phyloP scores from a whole-genome alignment of 2,888 invertebrate species.

The Spisula subtruncata region DNA sequence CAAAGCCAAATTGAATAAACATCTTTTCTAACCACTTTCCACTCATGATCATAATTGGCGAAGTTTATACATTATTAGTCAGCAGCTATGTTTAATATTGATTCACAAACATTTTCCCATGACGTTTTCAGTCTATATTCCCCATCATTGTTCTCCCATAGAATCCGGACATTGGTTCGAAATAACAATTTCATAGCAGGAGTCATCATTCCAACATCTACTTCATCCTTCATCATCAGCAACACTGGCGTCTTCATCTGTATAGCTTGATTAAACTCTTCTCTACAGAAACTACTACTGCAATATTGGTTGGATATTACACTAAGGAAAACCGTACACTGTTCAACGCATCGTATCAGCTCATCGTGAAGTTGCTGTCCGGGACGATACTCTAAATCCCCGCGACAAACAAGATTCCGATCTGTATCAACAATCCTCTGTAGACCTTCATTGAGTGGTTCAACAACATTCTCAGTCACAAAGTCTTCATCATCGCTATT shows the following conservation, averaged over 20 bases:
- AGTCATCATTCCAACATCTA: constrained; percentile 23
- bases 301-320: constrained; percentile 11
- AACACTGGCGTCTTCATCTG: constrained; percentile 1
- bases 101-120: constrained; percentile 27
- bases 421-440: neutral
- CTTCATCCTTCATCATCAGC: constrained; percentile 24
- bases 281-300: constrained; percentile 19
- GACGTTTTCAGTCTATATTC: constrained; percentile 12
- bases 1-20: no score
- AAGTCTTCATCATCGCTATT: constrained; percentile 1
- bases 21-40: neutral
- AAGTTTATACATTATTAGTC: no score
- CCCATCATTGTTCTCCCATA: neutral
- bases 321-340: neutral
- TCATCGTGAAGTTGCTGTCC: neutral
- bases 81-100: neutral
- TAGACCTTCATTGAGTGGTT: constrained; percentile 23
- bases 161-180: neutral
- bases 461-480: neutral
- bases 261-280: constrained; percentile 28
- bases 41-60: no score
- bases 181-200: neutral
- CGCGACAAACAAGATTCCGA: constrained; percentile 37
- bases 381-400: constrained; percentile 12
- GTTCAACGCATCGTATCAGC: neutral